Percentiles rank a stretch among this genome's conserved stretches.
Evolutionary conservation across 2,113 vertebrate genomes (phyloP).

Genomic region (Pelodiscus sinensis): DNA sequence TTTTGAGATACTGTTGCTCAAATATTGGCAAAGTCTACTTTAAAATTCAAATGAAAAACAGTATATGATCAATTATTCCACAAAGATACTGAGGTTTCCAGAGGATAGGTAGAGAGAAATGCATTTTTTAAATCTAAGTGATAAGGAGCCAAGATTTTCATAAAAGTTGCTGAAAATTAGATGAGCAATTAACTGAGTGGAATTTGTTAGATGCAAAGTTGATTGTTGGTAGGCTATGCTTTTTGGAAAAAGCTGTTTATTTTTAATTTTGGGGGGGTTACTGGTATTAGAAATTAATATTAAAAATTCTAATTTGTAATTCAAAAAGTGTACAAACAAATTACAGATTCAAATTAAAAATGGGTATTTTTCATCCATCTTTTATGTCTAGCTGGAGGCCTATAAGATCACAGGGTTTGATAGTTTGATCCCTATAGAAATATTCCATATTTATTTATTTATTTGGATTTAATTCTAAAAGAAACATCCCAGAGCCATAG

Average conservation of each 20-base stretch:
- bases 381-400: neutral
- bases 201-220: neutral
- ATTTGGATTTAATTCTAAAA: neutral
- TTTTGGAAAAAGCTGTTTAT: neutral
- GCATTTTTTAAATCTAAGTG: neutral
- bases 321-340: neutral
- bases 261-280: neutral
- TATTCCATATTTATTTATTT: neutral
- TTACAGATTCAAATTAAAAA: neutral
- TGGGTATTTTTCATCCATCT: neutral
- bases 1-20: conserved; percentile 11
- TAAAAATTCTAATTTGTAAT: neutral
- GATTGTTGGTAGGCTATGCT: neutral
- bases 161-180: neutral
- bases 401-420: neutral
- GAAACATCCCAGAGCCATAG: too few relatives aligned
- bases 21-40: conserved; percentile 15
- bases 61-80: neutral
- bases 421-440: neutral
- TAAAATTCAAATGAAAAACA: conserved; percentile 26
- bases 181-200: conserved; percentile 15
- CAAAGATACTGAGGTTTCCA: conserved; percentile 8
- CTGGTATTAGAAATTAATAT: neutral
- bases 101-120: neutral
- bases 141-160: neutral